A percentile compares a stretch with the other conserved stretches of the same genome.
Evolutionary conservation across 2,797 vertebrate species (phyloP).

Genomic region (Knipowitschia caucasica): DNA sequence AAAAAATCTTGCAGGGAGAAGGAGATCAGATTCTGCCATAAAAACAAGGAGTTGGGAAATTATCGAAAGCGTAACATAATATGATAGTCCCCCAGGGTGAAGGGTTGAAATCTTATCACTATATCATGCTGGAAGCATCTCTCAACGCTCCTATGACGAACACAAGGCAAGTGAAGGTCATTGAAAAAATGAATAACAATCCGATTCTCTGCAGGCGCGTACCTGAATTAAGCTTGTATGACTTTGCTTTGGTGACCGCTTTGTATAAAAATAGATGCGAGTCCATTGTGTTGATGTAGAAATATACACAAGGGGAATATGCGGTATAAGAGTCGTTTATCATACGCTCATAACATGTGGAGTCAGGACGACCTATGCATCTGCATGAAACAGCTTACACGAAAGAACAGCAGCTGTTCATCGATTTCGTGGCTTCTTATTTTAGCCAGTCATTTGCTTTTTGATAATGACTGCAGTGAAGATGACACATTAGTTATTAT

Average conservation of each 20-base stretch:
- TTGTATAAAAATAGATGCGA: not conserved
- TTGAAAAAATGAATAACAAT: not conserved
- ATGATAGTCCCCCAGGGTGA: conserved; percentile 27
- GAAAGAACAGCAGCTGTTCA: not conserved
- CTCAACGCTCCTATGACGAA: conserved; percentile 5
- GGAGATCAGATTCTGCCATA: conserved; percentile 32
- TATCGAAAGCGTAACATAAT: conserved; percentile 20
- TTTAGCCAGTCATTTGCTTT: not conserved
- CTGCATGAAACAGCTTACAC: conserved; percentile 8
- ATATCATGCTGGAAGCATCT: not conserved
- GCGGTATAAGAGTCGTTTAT: not conserved
- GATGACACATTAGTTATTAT: not conserved
- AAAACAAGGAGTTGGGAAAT: conserved; percentile 15
- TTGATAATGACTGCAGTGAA: not conserved
- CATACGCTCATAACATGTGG: conserved; percentile 3
- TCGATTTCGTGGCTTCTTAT: not conserved
- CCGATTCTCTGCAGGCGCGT: not conserved
- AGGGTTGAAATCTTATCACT: conserved; percentile 12
- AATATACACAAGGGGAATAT: not conserved
- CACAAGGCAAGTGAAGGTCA: conserved; percentile 21
- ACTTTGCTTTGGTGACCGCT: not conserved
- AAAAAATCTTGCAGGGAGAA: not conserved
- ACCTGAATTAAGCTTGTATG: not conserved
- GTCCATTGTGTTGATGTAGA: not conserved
- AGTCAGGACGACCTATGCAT: conserved; percentile 8